Evolutionary conservation across 2,113 vertebrate genomes (phyloP).

Genomic region (Neogobius melanostomus): DNA sequence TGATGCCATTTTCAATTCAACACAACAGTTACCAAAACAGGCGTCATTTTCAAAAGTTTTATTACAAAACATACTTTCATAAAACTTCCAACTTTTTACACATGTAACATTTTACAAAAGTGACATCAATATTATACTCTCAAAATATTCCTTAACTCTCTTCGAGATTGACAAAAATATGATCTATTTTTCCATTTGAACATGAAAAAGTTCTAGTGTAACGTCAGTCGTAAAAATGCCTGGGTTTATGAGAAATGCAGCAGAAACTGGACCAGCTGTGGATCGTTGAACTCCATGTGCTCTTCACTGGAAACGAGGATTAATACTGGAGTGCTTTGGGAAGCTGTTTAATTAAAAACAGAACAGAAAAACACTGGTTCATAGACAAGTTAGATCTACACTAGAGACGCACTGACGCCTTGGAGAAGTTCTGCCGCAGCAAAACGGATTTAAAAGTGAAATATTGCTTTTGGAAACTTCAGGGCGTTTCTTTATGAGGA

Average conservation of each 20-base stretch:
- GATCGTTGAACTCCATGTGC: constrained; percentile 33
- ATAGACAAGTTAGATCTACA: background rate
- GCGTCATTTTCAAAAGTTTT: constrained; percentile 50
- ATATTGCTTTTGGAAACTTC: no score
- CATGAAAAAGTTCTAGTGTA: constrained; percentile 85
- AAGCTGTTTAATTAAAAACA: constrained; percentile 20
- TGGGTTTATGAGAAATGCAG: constrained; percentile 26
- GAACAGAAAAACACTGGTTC: background rate
- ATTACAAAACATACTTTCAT: constrained; percentile 79
- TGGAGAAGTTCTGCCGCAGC: no score
- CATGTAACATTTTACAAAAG: constrained; percentile 86
- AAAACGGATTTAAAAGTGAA: no score
- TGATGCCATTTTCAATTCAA: background rate
- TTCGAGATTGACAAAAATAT: constrained; percentile 90
- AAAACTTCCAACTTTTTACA: constrained; percentile 88
- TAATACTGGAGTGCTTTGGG: constrained; percentile 45
- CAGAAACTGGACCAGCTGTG: constrained; percentile 7
- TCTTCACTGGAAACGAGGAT: constrained; percentile 12
- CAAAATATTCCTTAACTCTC: constrained; percentile 84
- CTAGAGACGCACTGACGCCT: background rate
- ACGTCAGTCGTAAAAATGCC: constrained; percentile 81
- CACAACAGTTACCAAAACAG: background rate
- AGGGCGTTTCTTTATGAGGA: no score
- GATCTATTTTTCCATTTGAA: constrained; percentile 88
- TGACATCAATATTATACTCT: constrained; percentile 79